Evolutionary conservation across 2,113 vertebrate species (phyloP).

Genomic region (Salvelinus alpinus): DNA sequence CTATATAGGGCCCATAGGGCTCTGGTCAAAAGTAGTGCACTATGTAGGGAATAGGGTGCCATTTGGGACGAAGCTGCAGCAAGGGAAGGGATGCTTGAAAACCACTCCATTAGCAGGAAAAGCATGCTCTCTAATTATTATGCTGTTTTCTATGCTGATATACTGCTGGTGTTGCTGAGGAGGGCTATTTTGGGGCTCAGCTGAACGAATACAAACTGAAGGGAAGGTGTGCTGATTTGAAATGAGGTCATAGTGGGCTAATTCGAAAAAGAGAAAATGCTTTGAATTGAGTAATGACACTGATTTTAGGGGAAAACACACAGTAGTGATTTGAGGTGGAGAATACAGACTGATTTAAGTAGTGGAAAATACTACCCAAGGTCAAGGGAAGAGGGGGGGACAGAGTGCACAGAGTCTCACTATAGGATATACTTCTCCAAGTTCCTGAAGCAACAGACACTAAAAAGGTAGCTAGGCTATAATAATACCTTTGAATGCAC

Average conservation of each 20-base stretch:
- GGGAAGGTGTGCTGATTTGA: too few relatives aligned
- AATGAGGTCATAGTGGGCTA: too few relatives aligned
- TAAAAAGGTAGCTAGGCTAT: background rate
- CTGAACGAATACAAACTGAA: too few relatives aligned
- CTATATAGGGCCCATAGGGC: too few relatives aligned
- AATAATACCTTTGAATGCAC: slow-evolving; percentile 1
- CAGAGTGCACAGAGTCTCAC: background rate
- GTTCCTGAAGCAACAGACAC: slow-evolving; percentile 20
- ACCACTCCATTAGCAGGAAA: slow-evolving; percentile 58
- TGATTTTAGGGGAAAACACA: too few relatives aligned
- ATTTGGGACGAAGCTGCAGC: background rate
- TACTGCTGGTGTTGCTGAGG: slow-evolving; percentile 31
- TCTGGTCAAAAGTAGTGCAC: too few relatives aligned
- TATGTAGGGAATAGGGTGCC: too few relatives aligned
- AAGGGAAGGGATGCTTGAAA: slow-evolving; percentile 44
- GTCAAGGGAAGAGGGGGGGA: background rate
- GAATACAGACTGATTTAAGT: too few relatives aligned
- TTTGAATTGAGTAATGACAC: too few relatives aligned
- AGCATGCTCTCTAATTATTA: slow-evolving; percentile 52
- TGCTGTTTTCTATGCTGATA: slow-evolving; percentile 37
- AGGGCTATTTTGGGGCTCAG: slow-evolving; percentile 38
- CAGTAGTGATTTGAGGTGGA: too few relatives aligned
- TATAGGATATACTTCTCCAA: slow-evolving; percentile 20
- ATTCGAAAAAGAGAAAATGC: too few relatives aligned
- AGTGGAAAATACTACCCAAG: slow-evolving; percentile 2